Conservation (phyloP, 1,140 invertebrate species). For the Lysiphlebus fabarum region DNA sequence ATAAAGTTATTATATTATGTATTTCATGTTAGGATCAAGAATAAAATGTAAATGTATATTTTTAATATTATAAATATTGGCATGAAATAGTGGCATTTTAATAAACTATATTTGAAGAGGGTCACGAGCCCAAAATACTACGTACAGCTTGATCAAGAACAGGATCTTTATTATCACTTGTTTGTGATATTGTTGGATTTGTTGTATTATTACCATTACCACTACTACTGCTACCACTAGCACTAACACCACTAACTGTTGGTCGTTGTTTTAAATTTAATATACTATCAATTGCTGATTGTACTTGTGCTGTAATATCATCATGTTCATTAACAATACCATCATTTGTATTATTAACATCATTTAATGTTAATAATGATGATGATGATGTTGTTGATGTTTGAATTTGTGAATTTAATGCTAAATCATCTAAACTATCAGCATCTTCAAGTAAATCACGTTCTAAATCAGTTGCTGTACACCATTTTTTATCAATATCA, state of each 20-base stretch:
- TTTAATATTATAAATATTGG: slow-evolving; percentile 16
- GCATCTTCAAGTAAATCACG: slow-evolving; percentile 49
- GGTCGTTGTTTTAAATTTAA: slow-evolving; percentile 65
- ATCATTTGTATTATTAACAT: slow-evolving; percentile 27
- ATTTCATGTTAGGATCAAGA: no score
- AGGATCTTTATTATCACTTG: slow-evolving; percentile 46
- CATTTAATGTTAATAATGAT: slow-evolving; percentile 22
- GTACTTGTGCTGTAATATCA: slow-evolving; percentile 71
- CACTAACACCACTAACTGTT: slow-evolving; percentile 27
- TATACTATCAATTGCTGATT: slow-evolving; percentile 75
- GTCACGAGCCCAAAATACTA: slow-evolving; percentile 59
- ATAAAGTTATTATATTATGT: background rate
- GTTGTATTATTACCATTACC: slow-evolving; percentile 20
- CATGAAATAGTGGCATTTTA: slow-evolving; percentile 32
- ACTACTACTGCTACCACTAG: slow-evolving; percentile 20
- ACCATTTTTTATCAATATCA: slow-evolving; percentile 34
- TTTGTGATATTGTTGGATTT: slow-evolving; percentile 14
- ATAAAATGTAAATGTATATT: slow-evolving; percentile 3
- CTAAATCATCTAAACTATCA: slow-evolving; percentile 47
- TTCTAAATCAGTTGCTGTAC: slow-evolving; percentile 46
- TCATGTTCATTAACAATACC: slow-evolving; percentile 53
- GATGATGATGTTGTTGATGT: slow-evolving; percentile 28
- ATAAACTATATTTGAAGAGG: slow-evolving; percentile 53
- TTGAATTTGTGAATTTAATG: slow-evolving; percentile 45
- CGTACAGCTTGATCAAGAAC: slow-evolving; percentile 59